Evolutionary conservation across 2,113 vertebrate species (phyloP), one percentile per base, ranked within the genome.

Genomic region (Cebus imitator): DNA sequence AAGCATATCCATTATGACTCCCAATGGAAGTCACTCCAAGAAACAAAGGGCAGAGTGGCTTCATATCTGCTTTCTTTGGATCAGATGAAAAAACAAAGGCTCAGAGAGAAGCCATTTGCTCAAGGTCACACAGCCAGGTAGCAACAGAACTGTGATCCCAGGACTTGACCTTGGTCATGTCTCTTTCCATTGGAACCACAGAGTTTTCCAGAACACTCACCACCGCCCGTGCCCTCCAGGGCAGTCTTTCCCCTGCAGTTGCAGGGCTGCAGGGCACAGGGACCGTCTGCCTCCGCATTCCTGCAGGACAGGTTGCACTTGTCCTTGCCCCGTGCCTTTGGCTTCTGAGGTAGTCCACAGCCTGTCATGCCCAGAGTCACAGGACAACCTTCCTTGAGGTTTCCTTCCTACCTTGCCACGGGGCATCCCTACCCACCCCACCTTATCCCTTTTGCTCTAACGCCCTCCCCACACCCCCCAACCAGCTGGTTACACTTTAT

Each of bases 251-350:
- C 40, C 48, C 37, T 18, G 30, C 13, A 25, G 73, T 48, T 32
- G 35, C 72, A 21, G 4, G 40, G 37, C 25, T 48, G 20, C 1
- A 1, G 30, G 13, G 2, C 37, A 16, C n/a, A 17, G 88, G 78
- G 48, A 5, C 5, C 23, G 68, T 37, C 61, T 17, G 37, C 85
- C 30, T 68, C 0, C 0, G n/a, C 40, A 8, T 50, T 37, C 78
- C 25, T 1, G 40, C 7, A 27, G 35, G 50, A 14, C 0, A 0
- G 1, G 1, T 9, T 58, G 37, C 35, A 0, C 48, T 5, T 48
- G 92, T 10, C 45, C 35, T 12, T 37, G 66, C 45, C 30, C 27
- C 48, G 14, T 75, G 35, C 45, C 35, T 12, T 35, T 68, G 61
- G 79, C 87, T 32, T 8, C 30, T 10, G 25, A 68, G 48, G 40